Percentiles rank a stretch among this genome's conserved stretches.
Conservation (phyloP, 2,797 vertebrate genomes). For the Arctocebus calabarensis region DNA sequence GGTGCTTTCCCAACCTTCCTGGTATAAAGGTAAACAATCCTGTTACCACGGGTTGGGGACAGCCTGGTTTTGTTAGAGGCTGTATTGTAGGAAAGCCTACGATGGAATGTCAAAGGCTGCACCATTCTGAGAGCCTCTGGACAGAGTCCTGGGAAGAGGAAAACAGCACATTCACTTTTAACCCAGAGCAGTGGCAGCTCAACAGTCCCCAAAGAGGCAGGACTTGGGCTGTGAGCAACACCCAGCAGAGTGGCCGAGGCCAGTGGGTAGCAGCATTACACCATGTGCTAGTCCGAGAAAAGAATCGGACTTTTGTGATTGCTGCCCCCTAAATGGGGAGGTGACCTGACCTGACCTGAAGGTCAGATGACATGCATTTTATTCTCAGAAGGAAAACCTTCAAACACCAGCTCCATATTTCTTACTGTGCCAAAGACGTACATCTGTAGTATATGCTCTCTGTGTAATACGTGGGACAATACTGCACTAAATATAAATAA, state of each 20-base stretch:
- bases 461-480: not conserved
- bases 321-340: not conserved
- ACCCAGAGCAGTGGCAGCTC: not conserved
- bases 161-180: not conserved
- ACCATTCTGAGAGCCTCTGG: no score
- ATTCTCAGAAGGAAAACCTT: not conserved
- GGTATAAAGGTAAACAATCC: no score
- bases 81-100: no score
- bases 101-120: no score
- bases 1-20: no score
- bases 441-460: not conserved
- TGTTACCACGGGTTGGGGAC: no score
- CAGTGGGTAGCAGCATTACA: not conserved
- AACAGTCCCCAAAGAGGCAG: not conserved
- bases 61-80: no score
- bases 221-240: accelerated
- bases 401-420: not conserved
- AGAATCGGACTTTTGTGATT: not conserved
- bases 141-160: no score
- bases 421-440: not conserved
- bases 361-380: not conserved
- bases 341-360: not conserved
- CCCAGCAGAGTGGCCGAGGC: not conserved
- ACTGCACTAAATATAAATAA: not conserved
- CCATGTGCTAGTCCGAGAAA: not conserved